Percentiles rank a stretch among this genome's conserved stretches.
These are phyloP conservation scores for Sphenodon punctatus DNA, from an alignment of 2,797 vertebrate species.

Conservation along the genomic window DNA sequence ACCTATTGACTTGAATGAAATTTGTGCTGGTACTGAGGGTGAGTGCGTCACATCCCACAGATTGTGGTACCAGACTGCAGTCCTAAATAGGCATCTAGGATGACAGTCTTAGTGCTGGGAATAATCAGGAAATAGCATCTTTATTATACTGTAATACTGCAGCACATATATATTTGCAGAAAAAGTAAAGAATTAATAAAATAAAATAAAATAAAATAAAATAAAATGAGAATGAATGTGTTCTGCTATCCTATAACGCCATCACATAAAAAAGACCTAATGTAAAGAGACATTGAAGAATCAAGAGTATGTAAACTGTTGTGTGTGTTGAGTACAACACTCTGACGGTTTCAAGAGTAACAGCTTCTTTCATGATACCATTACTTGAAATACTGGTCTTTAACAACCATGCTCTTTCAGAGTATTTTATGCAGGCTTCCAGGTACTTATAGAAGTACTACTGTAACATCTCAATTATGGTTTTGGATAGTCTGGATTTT, in stretches of 20 bases:
- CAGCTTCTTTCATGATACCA: background rate
- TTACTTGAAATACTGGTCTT: background rate
- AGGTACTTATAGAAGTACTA: conserved; percentile 41
- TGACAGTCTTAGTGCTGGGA: too few species aligned
- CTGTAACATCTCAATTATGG: conserved; percentile 43
- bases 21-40: too few species aligned
- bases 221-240: too few species aligned
- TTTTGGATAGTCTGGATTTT: conserved; percentile 59
- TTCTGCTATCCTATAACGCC: too few species aligned
- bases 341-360: background rate
- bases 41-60: too few species aligned
- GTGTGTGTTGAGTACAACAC: background rate
- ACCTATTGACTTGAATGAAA: too few species aligned
- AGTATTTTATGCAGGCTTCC: conserved; percentile 39
- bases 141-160: background rate
- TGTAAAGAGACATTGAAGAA: background rate
- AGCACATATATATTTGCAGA: background rate
- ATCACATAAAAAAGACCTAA: too few species aligned
- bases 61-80: too few species aligned
- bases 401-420: background rate
- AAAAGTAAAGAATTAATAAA: background rate
- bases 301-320: background rate
- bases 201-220: too few species aligned
- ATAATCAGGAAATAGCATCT: background rate
- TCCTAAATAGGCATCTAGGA: too few species aligned